These are phyloP conservation scores for Pseudonaja textilis DNA, from an alignment of 2,113 vertebrate genomes.

Conservation along the genomic window DNA sequence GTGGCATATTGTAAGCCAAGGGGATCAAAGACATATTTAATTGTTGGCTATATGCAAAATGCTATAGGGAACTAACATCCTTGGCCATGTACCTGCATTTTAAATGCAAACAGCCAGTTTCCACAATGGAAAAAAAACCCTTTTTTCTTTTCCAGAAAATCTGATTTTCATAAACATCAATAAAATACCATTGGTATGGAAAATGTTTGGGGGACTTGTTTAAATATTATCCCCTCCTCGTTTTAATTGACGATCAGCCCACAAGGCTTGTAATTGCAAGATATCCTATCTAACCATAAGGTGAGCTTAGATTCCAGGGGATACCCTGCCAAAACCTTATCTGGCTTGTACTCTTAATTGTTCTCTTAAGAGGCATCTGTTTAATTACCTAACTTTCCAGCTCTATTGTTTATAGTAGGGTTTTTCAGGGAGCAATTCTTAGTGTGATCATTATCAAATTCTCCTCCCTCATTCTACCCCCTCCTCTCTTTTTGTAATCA, in stretches of 20 bases:
- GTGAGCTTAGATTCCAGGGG: background rate
- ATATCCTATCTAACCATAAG: background rate
- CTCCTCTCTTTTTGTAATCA: constrained; percentile 33
- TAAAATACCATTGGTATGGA: background rate
- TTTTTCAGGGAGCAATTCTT: constrained; percentile 33
- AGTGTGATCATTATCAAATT: constrained; percentile 45
- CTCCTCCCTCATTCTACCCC: constrained; percentile 27
- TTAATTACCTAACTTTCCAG: constrained; percentile 37
- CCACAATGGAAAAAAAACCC: background rate
- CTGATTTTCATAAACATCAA: background rate
- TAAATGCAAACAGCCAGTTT: background rate
- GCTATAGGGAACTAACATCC: background rate
- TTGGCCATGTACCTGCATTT: background rate
- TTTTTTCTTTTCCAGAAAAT: background rate
- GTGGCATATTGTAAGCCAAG: background rate
- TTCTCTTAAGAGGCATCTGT: constrained; percentile 33
- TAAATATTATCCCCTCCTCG: background rate
- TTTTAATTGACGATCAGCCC: background rate
- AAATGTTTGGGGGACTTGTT: constrained; percentile 3
- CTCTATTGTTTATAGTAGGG: constrained; percentile 23
- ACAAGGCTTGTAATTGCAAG: constrained; percentile 1
- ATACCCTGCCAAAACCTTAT: constrained; percentile 19
- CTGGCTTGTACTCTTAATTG: constrained; percentile 27
- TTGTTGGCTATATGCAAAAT: background rate
- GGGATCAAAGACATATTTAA: background rate